Evolutionary conservation across 2,113 vertebrate species (phyloP).

Genomic region (Myotis yumanensis): DNA sequence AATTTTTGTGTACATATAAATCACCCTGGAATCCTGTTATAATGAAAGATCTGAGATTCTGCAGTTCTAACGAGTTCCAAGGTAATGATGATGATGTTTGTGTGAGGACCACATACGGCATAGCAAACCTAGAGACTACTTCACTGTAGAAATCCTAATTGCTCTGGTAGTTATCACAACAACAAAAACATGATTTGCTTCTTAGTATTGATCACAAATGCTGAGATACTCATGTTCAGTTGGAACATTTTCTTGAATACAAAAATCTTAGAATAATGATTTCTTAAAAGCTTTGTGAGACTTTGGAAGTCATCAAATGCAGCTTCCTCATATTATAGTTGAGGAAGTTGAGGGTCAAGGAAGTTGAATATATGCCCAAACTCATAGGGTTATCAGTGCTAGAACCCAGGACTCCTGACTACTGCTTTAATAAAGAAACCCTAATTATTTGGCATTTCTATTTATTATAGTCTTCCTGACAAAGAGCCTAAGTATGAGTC

Average conservation of each 20-base stretch:
- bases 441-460: constrained; percentile 33
- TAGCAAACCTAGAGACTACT: not conserved
- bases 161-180: not conserved
- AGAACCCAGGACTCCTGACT: not conserved
- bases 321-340: not conserved
- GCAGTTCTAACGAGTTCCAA: not conserved
- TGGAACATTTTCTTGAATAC: not conserved
- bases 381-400: not conserved
- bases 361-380: not conserved
- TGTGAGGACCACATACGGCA: not conserved
- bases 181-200: not conserved
- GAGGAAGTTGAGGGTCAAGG: not conserved
- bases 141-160: not conserved
- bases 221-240: not conserved
- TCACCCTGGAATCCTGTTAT: not conserved
- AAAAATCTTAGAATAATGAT: not conserved
- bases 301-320: not conserved
- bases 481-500: constrained; percentile 46
- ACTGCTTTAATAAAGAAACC: not conserved
- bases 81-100: not conserved
- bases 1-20: not conserved
- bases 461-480: constrained; percentile 32
- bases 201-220: not conserved
- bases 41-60: not conserved
- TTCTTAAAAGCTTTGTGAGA: not conserved